A percentile compares a stretch with the other conserved stretches of the same genome.
Evolutionary conservation across 2,113 vertebrate species (phyloP).

Genomic region (Herpetotheres cachinnans): DNA sequence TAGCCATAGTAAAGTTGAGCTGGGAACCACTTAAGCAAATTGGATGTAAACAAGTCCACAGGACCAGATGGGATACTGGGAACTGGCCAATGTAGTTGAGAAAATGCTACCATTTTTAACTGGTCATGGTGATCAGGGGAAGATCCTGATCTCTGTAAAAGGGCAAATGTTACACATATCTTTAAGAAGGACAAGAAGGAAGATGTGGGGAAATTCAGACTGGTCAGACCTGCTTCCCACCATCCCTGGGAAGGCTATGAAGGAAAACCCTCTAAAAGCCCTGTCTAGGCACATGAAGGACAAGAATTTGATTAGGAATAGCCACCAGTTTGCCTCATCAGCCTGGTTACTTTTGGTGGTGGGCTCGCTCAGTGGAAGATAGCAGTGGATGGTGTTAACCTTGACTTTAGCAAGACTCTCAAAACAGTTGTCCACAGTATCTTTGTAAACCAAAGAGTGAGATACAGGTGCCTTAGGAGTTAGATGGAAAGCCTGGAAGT

Average conservation of each 20-base stretch:
- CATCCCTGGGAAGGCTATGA: not conserved
- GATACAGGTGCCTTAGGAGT: not conserved
- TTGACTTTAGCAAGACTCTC: not conserved
- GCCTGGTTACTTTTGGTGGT: not conserved
- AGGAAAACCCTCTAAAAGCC: not conserved
- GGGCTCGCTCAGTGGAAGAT: not conserved
- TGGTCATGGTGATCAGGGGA: not conserved
- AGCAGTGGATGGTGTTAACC: not conserved
- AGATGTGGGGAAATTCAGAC: not conserved
- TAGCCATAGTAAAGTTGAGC: not conserved
- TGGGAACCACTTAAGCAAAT: not conserved
- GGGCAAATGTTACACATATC: not conserved
- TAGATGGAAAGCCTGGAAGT: not conserved
- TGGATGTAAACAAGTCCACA: not conserved
- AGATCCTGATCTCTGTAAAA: not conserved
- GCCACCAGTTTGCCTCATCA: not conserved
- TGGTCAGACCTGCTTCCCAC: not conserved
- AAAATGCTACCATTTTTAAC: not conserved
- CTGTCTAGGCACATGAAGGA: not conserved
- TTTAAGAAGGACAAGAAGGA: not conserved
- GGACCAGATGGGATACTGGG: not conserved
- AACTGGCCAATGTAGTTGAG: not conserved
- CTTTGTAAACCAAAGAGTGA: not conserved
- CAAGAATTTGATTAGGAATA: not conserved
- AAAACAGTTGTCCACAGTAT: not conserved